phyloP scores from a whole-genome alignment of 2,113 vertebrate species.

The Aphelocoma coerulescens region DNA sequence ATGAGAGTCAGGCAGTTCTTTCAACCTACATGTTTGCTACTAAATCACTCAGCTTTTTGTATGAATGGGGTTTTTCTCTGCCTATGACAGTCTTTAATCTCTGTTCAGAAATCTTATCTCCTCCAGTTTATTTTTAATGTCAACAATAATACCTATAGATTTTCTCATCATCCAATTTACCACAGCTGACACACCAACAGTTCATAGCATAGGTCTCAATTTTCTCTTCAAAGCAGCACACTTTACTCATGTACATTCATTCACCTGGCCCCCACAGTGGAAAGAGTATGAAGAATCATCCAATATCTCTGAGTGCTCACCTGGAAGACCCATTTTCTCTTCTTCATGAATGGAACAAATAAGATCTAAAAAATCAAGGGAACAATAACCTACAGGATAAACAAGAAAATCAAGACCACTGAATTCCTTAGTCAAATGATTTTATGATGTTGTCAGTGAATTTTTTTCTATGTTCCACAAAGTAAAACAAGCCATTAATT shows the following conservation, averaged over 20 bases:
- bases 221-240: neutral
- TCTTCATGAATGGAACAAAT: neutral
- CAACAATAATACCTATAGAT: neutral
- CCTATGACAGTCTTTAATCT: neutral
- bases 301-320: neutral
- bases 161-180: neutral
- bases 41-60: neutral
- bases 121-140: neutral
- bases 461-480: neutral
- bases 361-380: neutral
- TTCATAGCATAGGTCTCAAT: neutral
- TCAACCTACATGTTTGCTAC: neutral
- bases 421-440: neutral
- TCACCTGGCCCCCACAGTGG: neutral
- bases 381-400: neutral
- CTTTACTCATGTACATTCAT: neutral
- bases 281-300: neutral
- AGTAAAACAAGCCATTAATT: neutral
- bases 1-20: neutral
- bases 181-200: neutral
- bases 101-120: neutral
- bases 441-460: neutral
- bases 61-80: neutral
- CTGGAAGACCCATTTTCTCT: neutral
- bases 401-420: neutral